phyloP scores from a whole-genome alignment of 2,113 vertebrate genomes.

The human (Homo sapiens) region GRCh38 chr5:118149501-118150000 shows the following conservation, averaged over 20 bases:
- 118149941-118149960: background rate
- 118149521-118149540: background rate
- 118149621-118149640: background rate
- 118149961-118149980: background rate
- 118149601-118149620: background rate
- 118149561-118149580: background rate
- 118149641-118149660: background rate
- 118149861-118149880: background rate
- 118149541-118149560: background rate
- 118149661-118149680: background rate
- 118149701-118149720: background rate
- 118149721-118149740: background rate
- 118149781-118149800: background rate
- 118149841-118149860: background rate
- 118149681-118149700: background rate
- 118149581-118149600: background rate
- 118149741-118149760: background rate
- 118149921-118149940: background rate
- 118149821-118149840: slow-evolving; percentile 1
- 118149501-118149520: background rate
- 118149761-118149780: background rate
- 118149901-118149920: background rate
- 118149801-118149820: background rate
- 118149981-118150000: background rate
- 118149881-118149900: background rate